phyloP scores from a whole-genome alignment of 2,888 invertebrate species.

The Micoletzkya japonica region DNA sequence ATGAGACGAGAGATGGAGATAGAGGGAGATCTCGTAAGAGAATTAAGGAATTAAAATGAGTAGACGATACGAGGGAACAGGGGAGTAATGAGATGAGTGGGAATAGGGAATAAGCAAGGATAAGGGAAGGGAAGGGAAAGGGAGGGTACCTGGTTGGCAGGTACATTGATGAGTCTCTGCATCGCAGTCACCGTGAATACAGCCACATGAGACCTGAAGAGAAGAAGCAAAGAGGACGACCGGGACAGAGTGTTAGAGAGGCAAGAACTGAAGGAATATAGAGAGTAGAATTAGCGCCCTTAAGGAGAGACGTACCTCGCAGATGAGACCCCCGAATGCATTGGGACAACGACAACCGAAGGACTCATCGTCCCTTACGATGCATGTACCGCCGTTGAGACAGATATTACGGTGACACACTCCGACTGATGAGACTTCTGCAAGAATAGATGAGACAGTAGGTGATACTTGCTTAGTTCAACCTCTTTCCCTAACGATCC shows the following conservation, averaged over 20 bases:
- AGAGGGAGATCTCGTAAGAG: too few species aligned
- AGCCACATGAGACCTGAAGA: slow-evolving; percentile 20
- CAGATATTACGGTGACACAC: slow-evolving; percentile 48
- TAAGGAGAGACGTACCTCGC: slow-evolving; percentile 9
- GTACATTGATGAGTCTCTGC: slow-evolving; percentile 7
- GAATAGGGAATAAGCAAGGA: too few species aligned
- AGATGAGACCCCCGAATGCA: slow-evolving; percentile 26
- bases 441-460: too few species aligned
- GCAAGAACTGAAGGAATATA: neutral
- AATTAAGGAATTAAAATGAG: too few species aligned
- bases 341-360: slow-evolving; percentile 26
- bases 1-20: too few species aligned
- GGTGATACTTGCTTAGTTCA: neutral
- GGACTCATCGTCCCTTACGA: slow-evolving; percentile 43
- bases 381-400: slow-evolving; percentile 50
- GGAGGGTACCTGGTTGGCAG: slow-evolving; percentile 14
- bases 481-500: neutral
- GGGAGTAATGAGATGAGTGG: too few species aligned
- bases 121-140: neutral
- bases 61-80: too few species aligned
- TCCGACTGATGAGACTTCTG: slow-evolving; percentile 23
- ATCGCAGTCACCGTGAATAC: slow-evolving; percentile 25
- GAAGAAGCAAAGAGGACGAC: too few species aligned
- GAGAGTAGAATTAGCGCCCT: neutral
- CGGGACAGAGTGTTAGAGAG: too few species aligned